Conservation (phyloP, 2,888 invertebrate species). For the Autographa gamma region DNA sequence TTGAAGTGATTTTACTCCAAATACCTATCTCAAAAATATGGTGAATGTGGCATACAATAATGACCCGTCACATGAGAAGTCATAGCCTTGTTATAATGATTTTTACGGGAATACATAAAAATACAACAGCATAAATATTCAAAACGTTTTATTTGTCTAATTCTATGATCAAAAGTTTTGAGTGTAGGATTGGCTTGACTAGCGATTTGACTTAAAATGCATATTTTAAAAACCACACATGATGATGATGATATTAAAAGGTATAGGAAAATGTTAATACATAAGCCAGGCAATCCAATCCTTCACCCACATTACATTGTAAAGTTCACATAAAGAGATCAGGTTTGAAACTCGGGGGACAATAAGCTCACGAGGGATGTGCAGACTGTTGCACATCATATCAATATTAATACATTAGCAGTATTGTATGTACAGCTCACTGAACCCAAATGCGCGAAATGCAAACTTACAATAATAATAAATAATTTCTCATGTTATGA, state of each 20-base stretch:
- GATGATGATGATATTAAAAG: constrained; percentile 53
- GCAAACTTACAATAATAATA: constrained; percentile 84
- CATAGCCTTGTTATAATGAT: no score
- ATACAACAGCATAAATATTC: constrained; percentile 70
- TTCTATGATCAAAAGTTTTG: constrained; percentile 80
- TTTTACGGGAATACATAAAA: constrained; percentile 30
- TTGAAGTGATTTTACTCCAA: no score
- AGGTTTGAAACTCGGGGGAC: constrained; percentile 77
- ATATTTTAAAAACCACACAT: constrained; percentile 53
- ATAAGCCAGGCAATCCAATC: constrained; percentile 69
- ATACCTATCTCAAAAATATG: no score
- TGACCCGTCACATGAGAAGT: no score
- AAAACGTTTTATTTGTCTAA: constrained; percentile 84
- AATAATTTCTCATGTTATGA: constrained; percentile 83
- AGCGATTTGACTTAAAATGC: constrained; percentile 55
- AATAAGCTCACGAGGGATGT: constrained; percentile 76
- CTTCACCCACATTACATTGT: constrained; percentile 77
- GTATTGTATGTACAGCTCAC: constrained; percentile 73
- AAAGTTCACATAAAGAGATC: constrained; percentile 86
- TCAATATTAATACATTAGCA: constrained; percentile 59
- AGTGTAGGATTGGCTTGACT: constrained; percentile 77
- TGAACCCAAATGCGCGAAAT: constrained; percentile 81
- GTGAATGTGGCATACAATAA: no score
- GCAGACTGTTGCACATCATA: constrained; percentile 27
- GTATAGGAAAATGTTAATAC: constrained; percentile 45